Evolutionary conservation across 2,888 invertebrate genomes (phyloP).

Genomic region (Axea sp.): DNA sequence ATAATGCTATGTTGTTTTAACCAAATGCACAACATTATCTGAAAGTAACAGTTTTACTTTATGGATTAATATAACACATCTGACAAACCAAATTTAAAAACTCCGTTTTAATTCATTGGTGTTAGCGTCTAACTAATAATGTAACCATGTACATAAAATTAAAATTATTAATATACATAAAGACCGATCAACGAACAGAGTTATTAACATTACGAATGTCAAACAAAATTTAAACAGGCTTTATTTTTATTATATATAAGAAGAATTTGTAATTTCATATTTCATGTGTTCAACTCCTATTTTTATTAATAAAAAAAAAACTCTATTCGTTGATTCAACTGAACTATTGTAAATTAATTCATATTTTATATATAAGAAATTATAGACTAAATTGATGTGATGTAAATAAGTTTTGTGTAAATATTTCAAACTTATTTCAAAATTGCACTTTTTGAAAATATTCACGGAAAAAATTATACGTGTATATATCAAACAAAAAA

Average conservation of each 20-base stretch:
- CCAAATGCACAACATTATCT: too few species aligned
- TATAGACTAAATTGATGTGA: conserved; percentile 4
- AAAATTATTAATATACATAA: conserved; percentile 19
- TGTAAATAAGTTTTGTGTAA: conserved; percentile 37
- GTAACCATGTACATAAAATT: conserved; percentile 51
- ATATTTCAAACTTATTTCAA: conserved; percentile 13
- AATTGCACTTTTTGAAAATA: not conserved
- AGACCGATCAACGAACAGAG: conserved; percentile 34
- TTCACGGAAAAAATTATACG: too few species aligned
- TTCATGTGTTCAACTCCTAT: too few species aligned
- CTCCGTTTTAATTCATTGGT: conserved; percentile 42
- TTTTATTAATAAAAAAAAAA: not conserved
- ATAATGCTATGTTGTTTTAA: too few species aligned
- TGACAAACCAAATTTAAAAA: conserved; percentile 5
- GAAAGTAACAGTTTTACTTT: conserved; percentile 29
- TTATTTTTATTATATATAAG: not conserved
- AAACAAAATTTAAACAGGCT: too few species aligned
- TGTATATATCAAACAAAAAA: too few species aligned
- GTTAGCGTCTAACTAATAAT: conserved; percentile 53
- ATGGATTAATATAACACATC: conserved; percentile 27
- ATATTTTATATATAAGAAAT: conserved; percentile 16
- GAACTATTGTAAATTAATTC: conserved; percentile 23
- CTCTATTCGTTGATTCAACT: conserved; percentile 31
- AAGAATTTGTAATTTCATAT: too few species aligned
- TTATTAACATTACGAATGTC: too few species aligned